These are phyloP conservation scores for Lampris megalopsis DNA, from an alignment of 2,113 vertebrate genomes.

Conservation along the genomic window DNA sequence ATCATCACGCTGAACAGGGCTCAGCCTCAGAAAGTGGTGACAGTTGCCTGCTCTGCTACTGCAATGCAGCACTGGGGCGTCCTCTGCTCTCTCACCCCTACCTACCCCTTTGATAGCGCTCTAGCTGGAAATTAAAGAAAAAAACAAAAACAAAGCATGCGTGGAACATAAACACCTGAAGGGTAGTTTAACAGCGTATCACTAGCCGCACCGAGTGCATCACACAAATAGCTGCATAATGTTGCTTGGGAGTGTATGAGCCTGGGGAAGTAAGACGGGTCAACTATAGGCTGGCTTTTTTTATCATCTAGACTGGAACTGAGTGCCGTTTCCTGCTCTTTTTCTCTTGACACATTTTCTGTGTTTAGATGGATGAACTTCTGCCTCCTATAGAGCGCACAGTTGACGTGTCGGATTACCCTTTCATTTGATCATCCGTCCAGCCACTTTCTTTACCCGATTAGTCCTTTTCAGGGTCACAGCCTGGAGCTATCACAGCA, in stretches of 20 bases:
- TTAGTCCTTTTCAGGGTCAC: too few relatives aligned
- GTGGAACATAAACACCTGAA: conserved; percentile 7
- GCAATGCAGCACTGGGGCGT: conserved; percentile 75
- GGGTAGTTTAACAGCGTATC: conserved; percentile 31
- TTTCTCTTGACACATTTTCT: conserved; percentile 20
- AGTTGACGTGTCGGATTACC: too few relatives aligned
- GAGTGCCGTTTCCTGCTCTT: conserved; percentile 44
- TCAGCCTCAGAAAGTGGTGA: conserved; percentile 46
- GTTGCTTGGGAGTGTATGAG: conserved; percentile 15
- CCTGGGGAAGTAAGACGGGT: conserved; percentile 52
- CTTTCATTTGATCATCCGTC: too few relatives aligned
- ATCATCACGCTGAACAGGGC: conserved; percentile 34
- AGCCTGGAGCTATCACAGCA: too few relatives aligned
- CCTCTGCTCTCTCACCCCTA: conserved; percentile 66
- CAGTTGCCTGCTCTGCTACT: conserved; percentile 63
- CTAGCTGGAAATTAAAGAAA: too few relatives aligned
- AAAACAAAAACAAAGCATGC: too few relatives aligned
- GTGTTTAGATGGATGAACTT: conserved; percentile 41
- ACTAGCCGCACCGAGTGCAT: conserved; percentile 42
- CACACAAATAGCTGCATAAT: conserved; percentile 34
- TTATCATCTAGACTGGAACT: conserved; percentile 27
- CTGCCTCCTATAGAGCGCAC: conserved; percentile 3
- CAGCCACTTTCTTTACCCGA: too few relatives aligned
- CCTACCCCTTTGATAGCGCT: not conserved
- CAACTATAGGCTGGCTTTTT: conserved; percentile 59